These are phyloP conservation scores for Penaeus japonicus DNA, from an alignment of 1,140 invertebrate species.

Conservation along the genomic window DNA sequence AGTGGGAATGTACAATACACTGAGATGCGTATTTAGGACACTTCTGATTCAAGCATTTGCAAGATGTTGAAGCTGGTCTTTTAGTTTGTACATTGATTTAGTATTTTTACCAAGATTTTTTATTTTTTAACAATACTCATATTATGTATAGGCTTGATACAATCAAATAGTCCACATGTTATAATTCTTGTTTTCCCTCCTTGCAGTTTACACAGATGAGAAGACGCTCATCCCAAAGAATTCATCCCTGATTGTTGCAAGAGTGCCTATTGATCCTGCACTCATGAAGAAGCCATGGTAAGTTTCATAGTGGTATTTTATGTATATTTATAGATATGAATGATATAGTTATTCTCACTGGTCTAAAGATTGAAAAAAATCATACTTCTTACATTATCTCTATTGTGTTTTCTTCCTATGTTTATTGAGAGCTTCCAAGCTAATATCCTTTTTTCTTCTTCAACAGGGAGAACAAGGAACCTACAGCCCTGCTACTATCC, in stretches of 20 bases:
- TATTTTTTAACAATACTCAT: no score
- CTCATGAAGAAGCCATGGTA: slow-evolving; percentile 70
- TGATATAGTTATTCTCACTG: not conserved
- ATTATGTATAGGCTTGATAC: not conserved
- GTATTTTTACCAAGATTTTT: no score
- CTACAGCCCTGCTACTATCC: slow-evolving; percentile 49
- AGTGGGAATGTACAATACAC: no score
- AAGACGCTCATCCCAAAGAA: slow-evolving; percentile 93
- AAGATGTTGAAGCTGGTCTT: no score
- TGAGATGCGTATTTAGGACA: no score
- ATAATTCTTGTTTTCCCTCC: slow-evolving; percentile 60
- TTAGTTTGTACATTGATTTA: no score
- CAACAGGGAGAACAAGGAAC: slow-evolving; percentile 57
- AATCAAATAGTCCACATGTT: not conserved
- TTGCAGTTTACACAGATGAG: slow-evolving; percentile 90
- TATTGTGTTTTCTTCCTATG: not conserved
- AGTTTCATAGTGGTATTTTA: slow-evolving; percentile 46
- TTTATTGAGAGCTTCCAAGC: not conserved
- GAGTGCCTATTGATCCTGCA: slow-evolving; percentile 79
- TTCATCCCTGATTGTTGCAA: slow-evolving; percentile 92
- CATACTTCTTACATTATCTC: not conserved
- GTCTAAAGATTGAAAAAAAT: no score
- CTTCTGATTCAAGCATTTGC: no score
- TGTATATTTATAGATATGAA: not conserved
- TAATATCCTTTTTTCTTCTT: not conserved